Base-by-base conservation (phyloP, 2,888 invertebrate species). In the Acrobasis consociella region DNA sequence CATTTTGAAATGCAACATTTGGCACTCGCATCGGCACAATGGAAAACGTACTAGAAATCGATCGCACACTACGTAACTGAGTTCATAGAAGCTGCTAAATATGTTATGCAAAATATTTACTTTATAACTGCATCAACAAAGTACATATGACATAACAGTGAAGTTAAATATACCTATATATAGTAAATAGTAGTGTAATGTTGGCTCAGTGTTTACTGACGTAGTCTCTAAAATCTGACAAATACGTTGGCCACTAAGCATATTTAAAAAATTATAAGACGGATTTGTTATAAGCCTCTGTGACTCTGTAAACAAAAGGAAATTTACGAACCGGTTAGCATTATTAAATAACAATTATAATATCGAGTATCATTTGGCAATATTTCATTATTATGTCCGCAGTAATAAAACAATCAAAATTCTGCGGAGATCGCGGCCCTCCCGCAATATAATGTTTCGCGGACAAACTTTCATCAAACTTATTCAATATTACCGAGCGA, bases 391-490 rank as follows among this genome's bases (percentile, higher is more conserved):
- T 62, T 64, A 69, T 68, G 67, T 72, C 68, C 62, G 66, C 66
- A 73, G 71, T 81, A 81, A 83, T 84, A 83, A 80, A 82, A 87
- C 80, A 84, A 90, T 90, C 86, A 85, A 86, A 87, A 89, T 90
- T 89, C 88, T 77, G 77, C 72, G 72, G 71, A 76, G 81, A 82
- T 82, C 78, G 81, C 80, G 71, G 66, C 75, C 73, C 69, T 74
- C 81, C 74, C 87, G 83, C 85, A 87, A 91, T 91, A 89, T 89
- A 87, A 90, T 91, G 89, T 88, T 90, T 84, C 83, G 78, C 73
- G 72, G 77, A 73, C 80, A 82, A 91, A 91, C 84, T 91, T 67
- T 74, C 85, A 89, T 85, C 80, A 69, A 91, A 91, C 90, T 91
- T 91, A 87, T 90, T 89, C 87, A 91, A 91, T 91, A 91, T 89